Conservation (phyloP, 1,140 invertebrate species). For the Campodea augens region DNA sequence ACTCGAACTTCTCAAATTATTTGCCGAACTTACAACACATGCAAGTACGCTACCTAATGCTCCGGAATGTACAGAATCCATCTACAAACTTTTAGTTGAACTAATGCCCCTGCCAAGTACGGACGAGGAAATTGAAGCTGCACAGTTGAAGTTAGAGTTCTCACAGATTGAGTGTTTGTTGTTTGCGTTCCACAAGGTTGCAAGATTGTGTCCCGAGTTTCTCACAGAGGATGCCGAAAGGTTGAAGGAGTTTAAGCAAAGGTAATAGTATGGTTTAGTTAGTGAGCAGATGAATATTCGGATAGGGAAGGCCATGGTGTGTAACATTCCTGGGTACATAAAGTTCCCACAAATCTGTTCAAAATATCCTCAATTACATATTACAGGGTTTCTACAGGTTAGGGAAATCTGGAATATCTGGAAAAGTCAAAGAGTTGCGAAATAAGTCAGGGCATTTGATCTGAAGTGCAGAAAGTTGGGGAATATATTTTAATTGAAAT, state of each 20-base stretch:
- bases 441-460: too few relatives aligned
- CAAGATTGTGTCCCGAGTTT: conserved; percentile 55
- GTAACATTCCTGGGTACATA: too few relatives aligned
- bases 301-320: too few relatives aligned
- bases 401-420: too few relatives aligned
- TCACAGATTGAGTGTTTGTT: conserved; percentile 85
- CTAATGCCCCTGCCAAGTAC: conserved; percentile 52
- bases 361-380: too few relatives aligned
- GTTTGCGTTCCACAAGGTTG: conserved; percentile 74
- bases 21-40: conserved; percentile 65
- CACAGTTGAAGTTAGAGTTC: conserved; percentile 52
- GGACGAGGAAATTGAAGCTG: conserved; percentile 32
- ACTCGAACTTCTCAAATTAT: conserved; percentile 63
- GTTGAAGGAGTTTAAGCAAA: conserved; percentile 69
- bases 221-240: conserved; percentile 54
- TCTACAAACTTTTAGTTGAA: conserved; percentile 20
- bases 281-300: too few relatives aligned
- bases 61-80: conserved; percentile 42
- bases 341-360: too few relatives aligned
- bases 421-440: too few relatives aligned
- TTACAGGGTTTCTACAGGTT: too few relatives aligned
- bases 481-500: too few relatives aligned
- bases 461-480: too few relatives aligned
- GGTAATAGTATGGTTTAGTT: conserved; percentile 30
- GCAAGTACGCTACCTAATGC: conserved; percentile 53